phyloP scores from a whole-genome alignment of 2,888 invertebrate species.

The Troglohyphantes excavatus region DNA sequence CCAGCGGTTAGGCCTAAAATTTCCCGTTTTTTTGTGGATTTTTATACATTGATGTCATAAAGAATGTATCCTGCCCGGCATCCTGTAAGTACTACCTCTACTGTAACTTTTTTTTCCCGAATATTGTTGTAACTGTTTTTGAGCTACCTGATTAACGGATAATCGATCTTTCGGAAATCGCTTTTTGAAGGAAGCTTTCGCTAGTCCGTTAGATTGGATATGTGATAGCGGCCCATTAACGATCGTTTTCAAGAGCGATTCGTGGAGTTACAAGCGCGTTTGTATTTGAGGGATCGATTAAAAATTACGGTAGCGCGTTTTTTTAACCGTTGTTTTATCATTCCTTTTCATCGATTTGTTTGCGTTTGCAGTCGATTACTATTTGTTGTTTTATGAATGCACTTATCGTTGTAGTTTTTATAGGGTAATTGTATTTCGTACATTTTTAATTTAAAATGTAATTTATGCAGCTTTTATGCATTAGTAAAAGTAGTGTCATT shows the following conservation, averaged over 20 bases:
- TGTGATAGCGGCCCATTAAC: slow-evolving; percentile 71
- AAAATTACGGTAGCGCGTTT: slow-evolving; percentile 36
- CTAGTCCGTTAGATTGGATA: slow-evolving; percentile 42
- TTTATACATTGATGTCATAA: slow-evolving; percentile 74
- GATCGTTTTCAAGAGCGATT: slow-evolving; percentile 37
- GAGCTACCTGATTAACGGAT: slow-evolving; percentile 15
- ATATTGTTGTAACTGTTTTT: background rate
- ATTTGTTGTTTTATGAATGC: background rate
- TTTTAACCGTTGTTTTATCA: background rate
- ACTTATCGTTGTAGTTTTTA: no score
- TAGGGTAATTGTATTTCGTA: no score
- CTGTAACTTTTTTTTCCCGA: slow-evolving; percentile 2
- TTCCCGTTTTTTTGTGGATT: slow-evolving; percentile 69
- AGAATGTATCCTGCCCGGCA: slow-evolving; percentile 80
- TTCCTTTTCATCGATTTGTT: slow-evolving; percentile 2
- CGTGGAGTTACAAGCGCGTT: slow-evolving; percentile 39
- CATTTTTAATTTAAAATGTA: no score
- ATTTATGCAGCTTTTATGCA: no score
- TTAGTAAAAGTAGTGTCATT: background rate
- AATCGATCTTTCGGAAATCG: slow-evolving; percentile 26
- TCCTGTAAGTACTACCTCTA: slow-evolving; percentile 79
- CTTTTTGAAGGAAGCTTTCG: slow-evolving; percentile 48
- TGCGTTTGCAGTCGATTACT: background rate
- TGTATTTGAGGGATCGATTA: slow-evolving; percentile 50
- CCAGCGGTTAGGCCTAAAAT: slow-evolving; percentile 69